These are phyloP conservation scores for Netelia melanura DNA, from an alignment of 2,888 invertebrate species.

Conservation along the genomic window DNA sequence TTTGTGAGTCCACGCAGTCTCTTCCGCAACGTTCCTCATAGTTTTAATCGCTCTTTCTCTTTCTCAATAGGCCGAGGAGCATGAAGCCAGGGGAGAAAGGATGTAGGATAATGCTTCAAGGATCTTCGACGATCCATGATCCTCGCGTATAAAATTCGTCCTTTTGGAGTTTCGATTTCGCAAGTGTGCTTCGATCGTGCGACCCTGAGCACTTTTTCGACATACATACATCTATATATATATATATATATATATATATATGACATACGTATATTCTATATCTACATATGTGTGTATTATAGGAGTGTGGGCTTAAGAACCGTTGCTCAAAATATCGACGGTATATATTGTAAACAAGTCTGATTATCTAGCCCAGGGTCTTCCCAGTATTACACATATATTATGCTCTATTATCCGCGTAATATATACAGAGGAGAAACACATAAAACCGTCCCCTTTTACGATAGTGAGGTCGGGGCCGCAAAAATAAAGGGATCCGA, in stretches of 20 bases:
- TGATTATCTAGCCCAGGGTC: slow-evolving; percentile 50
- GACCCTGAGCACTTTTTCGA: slow-evolving; percentile 52
- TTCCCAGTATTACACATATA: slow-evolving; percentile 31
- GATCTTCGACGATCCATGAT: slow-evolving; percentile 1
- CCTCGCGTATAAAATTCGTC: slow-evolving; percentile 4
- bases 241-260: background rate
- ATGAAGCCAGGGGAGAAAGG: background rate
- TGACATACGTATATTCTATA: background rate
- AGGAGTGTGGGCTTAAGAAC: slow-evolving; percentile 25
- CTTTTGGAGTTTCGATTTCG: slow-evolving; percentile 51
- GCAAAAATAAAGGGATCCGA: background rate
- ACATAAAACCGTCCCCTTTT: slow-evolving; percentile 25
- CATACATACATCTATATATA: background rate
- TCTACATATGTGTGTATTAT: background rate
- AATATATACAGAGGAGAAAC: background rate
- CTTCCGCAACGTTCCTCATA: background rate
- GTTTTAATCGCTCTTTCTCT: background rate
- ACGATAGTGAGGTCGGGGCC: background rate
- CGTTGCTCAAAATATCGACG: slow-evolving; percentile 40
- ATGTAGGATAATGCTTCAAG: slow-evolving; percentile 7
- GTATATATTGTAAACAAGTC: slow-evolving; percentile 52
- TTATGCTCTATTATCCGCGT: slow-evolving; percentile 33
- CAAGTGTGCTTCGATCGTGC: slow-evolving; percentile 33
- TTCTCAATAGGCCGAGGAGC: background rate
- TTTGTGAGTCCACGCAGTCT: background rate